Conservation (phyloP, 2,797 vertebrate species). For the Peromyscus melanophrys region DNA sequence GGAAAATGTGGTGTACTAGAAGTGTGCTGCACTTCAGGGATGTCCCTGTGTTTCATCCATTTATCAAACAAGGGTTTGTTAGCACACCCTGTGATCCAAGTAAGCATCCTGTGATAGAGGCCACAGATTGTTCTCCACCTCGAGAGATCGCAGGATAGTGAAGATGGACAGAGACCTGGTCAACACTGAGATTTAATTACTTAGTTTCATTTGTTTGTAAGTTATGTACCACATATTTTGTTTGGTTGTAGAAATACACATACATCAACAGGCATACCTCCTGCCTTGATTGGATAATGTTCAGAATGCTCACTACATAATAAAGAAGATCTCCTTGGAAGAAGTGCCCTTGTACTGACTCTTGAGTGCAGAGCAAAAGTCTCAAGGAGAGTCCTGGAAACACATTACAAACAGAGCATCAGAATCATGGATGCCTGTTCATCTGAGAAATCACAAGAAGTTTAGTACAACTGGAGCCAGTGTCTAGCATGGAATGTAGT, state of each 20-base stretch:
- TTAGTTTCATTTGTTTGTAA: constrained; percentile 44
- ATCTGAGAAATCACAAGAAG: not conserved
- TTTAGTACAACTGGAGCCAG: not conserved
- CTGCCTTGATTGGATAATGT: not conserved
- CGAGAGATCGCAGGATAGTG: not conserved
- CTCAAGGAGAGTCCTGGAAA: not conserved
- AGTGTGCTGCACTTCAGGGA: not conserved
- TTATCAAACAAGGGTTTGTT: constrained; percentile 31
- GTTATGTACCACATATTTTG: not conserved
- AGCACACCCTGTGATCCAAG: not conserved
- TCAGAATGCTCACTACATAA: not conserved
- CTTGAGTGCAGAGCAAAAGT: not conserved
- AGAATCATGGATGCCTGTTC: not conserved
- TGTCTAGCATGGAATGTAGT: not conserved
- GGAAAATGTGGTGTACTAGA: constrained; percentile 12
- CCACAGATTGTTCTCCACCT: not conserved
- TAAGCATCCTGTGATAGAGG: not conserved
- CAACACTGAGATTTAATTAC: not conserved
- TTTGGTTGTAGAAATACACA: not conserved
- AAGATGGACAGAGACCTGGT: not conserved
- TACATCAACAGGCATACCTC: not conserved
- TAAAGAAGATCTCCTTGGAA: not conserved
- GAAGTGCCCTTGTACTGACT: not conserved
- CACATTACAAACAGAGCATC: not conserved
- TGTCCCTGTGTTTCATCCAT: not conserved